Evolutionary conservation across 2,888 invertebrate species (phyloP).

Genomic region (Noctua pronuba): DNA sequence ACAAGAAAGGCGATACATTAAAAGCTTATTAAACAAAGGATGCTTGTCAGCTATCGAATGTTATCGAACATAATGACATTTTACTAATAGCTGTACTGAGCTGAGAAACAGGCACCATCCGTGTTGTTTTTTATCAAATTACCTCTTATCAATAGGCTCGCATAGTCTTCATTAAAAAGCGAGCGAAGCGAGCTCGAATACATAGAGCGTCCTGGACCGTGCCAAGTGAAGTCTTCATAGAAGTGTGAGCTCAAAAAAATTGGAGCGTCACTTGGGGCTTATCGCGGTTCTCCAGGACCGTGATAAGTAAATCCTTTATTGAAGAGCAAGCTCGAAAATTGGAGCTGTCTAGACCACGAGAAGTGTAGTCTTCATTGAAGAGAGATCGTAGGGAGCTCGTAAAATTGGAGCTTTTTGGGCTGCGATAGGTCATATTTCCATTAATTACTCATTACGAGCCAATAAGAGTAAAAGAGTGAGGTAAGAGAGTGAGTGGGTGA

Average conservation of each 20-base stretch:
- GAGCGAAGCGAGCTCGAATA: neutral
- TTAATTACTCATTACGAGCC: no score
- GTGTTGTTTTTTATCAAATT: neutral
- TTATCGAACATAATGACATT: neutral
- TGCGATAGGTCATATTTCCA: no score
- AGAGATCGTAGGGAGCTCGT: neutral
- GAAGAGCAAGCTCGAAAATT: no score
- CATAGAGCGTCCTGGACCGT: neutral
- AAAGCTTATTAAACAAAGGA: slow-evolving; percentile 51
- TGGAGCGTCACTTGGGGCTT: neutral
- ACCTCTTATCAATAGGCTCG: neutral
- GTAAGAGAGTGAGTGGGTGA: no score
- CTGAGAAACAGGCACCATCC: neutral
- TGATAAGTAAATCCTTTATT: no score
- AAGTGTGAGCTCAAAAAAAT: neutral
- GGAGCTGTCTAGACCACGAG: no score
- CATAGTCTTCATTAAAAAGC: neutral
- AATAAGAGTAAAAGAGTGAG: no score
- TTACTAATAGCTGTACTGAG: slow-evolving; percentile 1
- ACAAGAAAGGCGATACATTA: slow-evolving; percentile 58
- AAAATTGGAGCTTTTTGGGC: neutral
- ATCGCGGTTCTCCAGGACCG: no score
- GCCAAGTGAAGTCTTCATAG: neutral
- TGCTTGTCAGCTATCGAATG: slow-evolving; percentile 12
- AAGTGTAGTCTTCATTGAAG: neutral